Base-by-base conservation (phyloP, 2,888 invertebrate species). In the Athalia rosae region DNA sequence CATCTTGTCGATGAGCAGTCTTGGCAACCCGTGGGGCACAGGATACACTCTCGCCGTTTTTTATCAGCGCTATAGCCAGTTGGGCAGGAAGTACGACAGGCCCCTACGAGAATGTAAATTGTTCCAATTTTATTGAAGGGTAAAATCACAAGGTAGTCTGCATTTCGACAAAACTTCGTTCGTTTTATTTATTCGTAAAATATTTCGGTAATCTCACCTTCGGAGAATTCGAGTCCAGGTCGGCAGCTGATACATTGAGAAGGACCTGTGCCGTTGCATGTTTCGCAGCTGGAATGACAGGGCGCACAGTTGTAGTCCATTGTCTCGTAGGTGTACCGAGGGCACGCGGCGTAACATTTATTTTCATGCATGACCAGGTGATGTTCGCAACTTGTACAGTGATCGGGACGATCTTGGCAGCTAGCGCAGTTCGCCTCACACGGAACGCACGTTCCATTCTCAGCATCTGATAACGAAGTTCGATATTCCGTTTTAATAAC, bases 341-440 rank as follows among this genome's bases (percentile, higher is more conserved):
- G 97, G 90, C 97, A 97, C 0, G 95, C 93, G 5, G 97, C 95
- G 83, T 95, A 92, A 90, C 97, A 97, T 84, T 94, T 94, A 85
- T 95, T 95, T 81, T 95, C 94, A 87, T 95, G 94, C 85, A 97
- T 93, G 71, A 97, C 94, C 80, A 97, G 91, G 87, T 97, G 96
- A 89, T 96, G 96, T 85, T 97, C 96, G 88, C 97, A 97, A 82
- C 95, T 96, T 59, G 95, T 95, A 86, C 97, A 97, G 81, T 94
- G 93, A 84, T 96, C 95, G 4, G 96, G 95, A 81, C 94, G 92
- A 83, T 96, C 95, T 82, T 95, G 95, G 85, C 97, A 97, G 79
- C 95, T 95, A 45, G 94, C 95, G 87, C 97, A 97, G 87, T 97
- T 96, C 7, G 96, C 94, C 79, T 95, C 95, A 87, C 97, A 97